phyloP scores from a whole-genome alignment of 1,140 invertebrate species.

The Maconellicoccus hirsutus region DNA sequence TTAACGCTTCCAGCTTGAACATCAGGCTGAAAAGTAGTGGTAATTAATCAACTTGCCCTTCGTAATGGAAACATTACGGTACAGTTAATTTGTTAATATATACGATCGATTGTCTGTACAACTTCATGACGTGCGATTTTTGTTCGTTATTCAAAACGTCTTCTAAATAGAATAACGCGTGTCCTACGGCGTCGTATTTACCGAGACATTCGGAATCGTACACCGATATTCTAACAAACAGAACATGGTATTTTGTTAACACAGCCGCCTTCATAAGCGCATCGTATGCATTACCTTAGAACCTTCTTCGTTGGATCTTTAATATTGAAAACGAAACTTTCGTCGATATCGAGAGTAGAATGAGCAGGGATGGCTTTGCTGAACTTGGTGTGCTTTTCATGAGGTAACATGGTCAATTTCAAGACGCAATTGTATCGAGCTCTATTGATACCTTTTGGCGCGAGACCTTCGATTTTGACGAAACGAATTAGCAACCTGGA shows the following conservation, averaged over 20 bases:
- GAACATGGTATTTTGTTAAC: too few relatives aligned
- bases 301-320: conserved; percentile 28
- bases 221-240: conserved; percentile 28
- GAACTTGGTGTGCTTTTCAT: conserved; percentile 26
- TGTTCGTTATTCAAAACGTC: conserved; percentile 27
- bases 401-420: conserved; percentile 29
- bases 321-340: conserved; percentile 29
- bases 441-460: conserved; percentile 29
- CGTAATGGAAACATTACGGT: too few relatives aligned
- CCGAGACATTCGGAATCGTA: conserved; percentile 29
- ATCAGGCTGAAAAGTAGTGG: conserved; percentile 26
- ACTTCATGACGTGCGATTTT: conserved; percentile 27
- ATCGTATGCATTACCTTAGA: conserved; percentile 25
- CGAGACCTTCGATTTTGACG: conserved; percentile 28
- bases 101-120: conserved; percentile 30
- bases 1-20: conserved; percentile 26
- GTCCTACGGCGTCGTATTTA: conserved; percentile 31
- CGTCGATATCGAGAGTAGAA: conserved; percentile 27
- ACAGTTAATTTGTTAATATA: too few relatives aligned
- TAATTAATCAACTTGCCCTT: too few relatives aligned
- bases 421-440: conserved; percentile 28
- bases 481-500: conserved; percentile 29
- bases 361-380: conserved; percentile 27
- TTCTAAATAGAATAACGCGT: conserved; percentile 30
- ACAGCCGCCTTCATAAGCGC: too few relatives aligned